Conservation (phyloP, 2,888 invertebrate species). For the Pegoplata infirma region DNA sequence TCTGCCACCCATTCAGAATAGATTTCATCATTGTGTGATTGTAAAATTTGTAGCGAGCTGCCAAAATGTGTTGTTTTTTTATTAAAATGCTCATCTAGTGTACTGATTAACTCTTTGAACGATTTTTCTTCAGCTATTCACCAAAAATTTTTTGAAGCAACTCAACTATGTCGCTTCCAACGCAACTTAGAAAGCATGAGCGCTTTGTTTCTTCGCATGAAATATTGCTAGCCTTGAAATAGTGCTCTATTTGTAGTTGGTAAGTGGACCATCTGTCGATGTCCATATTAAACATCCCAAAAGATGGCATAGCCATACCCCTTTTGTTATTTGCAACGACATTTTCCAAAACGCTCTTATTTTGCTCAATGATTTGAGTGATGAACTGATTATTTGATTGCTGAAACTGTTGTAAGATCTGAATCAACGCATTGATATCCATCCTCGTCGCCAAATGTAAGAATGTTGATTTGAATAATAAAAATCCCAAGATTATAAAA, state of each 20-base stretch:
- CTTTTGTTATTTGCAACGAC: background rate
- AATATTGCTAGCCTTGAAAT: too few relatives aligned
- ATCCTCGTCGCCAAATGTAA: background rate
- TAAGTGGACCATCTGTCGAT: slow-evolving; percentile 32
- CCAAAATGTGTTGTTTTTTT: slow-evolving; percentile 39
- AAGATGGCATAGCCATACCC: background rate
- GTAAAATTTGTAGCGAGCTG: slow-evolving; percentile 46
- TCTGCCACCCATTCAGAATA: too few relatives aligned
- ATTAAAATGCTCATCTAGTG: slow-evolving; percentile 19
- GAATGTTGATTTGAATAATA: too few relatives aligned
- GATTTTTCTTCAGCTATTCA: background rate
- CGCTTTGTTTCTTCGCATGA: slow-evolving; percentile 10
- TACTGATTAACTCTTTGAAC: background rate
- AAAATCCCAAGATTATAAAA: too few relatives aligned
- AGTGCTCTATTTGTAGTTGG: slow-evolving; percentile 26
- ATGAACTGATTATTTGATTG: background rate
- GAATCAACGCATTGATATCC: background rate
- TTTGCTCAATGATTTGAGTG: background rate
- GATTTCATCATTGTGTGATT: slow-evolving; percentile 32
- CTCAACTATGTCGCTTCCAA: background rate
- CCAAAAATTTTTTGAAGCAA: background rate
- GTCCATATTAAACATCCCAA: too few relatives aligned
- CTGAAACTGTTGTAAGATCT: background rate
- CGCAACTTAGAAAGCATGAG: too few relatives aligned
- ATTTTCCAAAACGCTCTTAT: background rate